Conservation (phyloP, 2,113 vertebrate species). For the Entosphenus tridentatus region DNA sequence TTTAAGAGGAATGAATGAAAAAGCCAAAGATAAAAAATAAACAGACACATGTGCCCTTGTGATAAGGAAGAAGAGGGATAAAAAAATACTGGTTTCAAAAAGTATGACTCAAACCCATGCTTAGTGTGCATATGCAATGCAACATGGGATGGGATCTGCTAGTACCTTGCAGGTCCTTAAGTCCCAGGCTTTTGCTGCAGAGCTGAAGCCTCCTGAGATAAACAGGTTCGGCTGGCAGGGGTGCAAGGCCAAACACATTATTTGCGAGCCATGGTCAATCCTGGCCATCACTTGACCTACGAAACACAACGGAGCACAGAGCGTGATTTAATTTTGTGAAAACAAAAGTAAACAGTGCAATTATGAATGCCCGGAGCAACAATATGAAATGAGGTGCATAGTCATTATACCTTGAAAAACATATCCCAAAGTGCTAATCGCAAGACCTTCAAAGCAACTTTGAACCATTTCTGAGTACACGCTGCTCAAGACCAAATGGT, state of each 20-base stretch:
- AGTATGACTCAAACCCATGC: constrained; percentile 7
- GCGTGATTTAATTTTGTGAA: no score
- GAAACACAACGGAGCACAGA: constrained; percentile 9
- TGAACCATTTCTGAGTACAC: no score
- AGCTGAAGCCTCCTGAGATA: constrained; percentile 64
- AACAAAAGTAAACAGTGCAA: no score
- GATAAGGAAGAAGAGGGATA: not conserved
- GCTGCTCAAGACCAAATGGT: no score
- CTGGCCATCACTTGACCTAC: constrained; percentile 42
- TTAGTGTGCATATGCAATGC: constrained; percentile 8
- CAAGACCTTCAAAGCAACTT: no score
- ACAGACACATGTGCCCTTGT: constrained; percentile 9
- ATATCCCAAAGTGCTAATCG: no score
- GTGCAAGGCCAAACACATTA: constrained; percentile 40
- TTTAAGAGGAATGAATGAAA: constrained; percentile 17
- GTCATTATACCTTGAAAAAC: no score
- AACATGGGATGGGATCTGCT: not conserved
- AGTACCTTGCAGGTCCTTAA: constrained; percentile 54
- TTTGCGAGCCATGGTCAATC: constrained; percentile 39
- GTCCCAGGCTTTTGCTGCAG: constrained; percentile 72
- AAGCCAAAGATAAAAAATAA: constrained; percentile 15
- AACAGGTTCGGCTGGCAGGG: constrained; percentile 43
- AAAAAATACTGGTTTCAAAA: not conserved
- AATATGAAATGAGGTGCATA: no score
- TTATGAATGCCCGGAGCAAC: no score